Base-by-base conservation (phyloP, 2,113 vertebrate genomes). In the Sinosuthora webbiana region DNA sequence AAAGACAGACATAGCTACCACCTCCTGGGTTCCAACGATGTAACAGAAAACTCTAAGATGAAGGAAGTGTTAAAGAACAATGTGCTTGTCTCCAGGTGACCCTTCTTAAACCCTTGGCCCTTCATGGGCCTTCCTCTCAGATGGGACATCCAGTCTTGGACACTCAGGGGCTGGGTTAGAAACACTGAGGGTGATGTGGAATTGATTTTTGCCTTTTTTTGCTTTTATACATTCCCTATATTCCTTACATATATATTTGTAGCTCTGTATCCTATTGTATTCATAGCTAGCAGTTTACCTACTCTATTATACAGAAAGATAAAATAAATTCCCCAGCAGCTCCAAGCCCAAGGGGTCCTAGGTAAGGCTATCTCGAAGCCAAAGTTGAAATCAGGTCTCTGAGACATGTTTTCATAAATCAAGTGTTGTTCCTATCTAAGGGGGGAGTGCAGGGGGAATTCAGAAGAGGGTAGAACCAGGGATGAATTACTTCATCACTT, bases 51-150 rank as follows among this genome's bases (percentile, higher is more conserved):
- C 2, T 23, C 28, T n/a, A 47, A 47, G 49, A 39, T 56, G 10
- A 55, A 55, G 17, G 49, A 74, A 47, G 7, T 28, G 28, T 23
- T 47, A 47, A 47, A 84, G 41, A 64, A 39, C 14, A 33, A 33
- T 0, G 4, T 23, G 18, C 13, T 37, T 31, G 33, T 16, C 11
- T 53, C 39, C n/a, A 7, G 2, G 18, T 39, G 41, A 55, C 11
- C 3, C 15, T 37, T 55, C 15, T 74, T 27, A 55, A 74, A 64
- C 18, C 11, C 28, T 47, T 39, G 13, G 14, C 5, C n/a, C 5
- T 31, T 73, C 0, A 0, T 10, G 14, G n/a, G 14, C 39, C 9
- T 55, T 63, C 11, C 22, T 17, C 22, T 5, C 15, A 47, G 18
- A 6, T 55, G 49, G 22, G 10, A 12, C 4, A 55, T 39, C 18